Base-by-base conservation (phyloP, 2,797 vertebrate genomes). In the Arnoldichthys spilopterus region DNA sequence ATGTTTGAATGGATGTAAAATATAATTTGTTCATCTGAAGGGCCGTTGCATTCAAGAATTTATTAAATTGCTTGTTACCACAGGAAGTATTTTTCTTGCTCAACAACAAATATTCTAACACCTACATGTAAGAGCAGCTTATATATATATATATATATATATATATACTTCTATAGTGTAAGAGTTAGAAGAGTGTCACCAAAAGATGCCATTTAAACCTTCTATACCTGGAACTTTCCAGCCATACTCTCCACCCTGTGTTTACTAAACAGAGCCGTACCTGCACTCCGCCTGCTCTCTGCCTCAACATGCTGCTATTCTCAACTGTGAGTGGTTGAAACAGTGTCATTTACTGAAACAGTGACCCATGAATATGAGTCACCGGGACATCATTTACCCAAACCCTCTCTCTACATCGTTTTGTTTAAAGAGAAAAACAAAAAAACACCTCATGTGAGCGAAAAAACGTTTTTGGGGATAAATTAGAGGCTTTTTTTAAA, bases 201-300 rank as follows among this genome's bases (percentile, higher is more conserved):
- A 18, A 66, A 34, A 59, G 49, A 40, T n/a, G 59, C 66, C 58
- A 30, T 56, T 54, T 71, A 8, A 74, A 67, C 62, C 9, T 59
- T 82, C 9, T 62, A 40, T 63, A 61, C 76, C n/a, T 93, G 91
- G 91, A 92, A 92, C 82, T 82, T 88, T 89, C 69, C 87, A 85
- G 83, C 73, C 74, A 85, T 84, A 84, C 81, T 74, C 61, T 80
- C 71, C 77, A 83, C 78, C 53, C 22, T n/a, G 5, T 94, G 90
- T 94, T 94, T 91, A 92, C 89, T 86, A 91, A 94, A 94, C 91
- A 94, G 54, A 61, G 2, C 22, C 56, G 76, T 89, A 86, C 88
- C 89, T 82, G 84, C 82, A 86, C 84, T 83, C 70, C 83, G 85
- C 81, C 78, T 72, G 80, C 85, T 85, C 88, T 90, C 89, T 45